These are phyloP conservation scores for Tragulus kanchil DNA, from an alignment of 2,113 vertebrate genomes.

Conservation along the genomic window DNA sequence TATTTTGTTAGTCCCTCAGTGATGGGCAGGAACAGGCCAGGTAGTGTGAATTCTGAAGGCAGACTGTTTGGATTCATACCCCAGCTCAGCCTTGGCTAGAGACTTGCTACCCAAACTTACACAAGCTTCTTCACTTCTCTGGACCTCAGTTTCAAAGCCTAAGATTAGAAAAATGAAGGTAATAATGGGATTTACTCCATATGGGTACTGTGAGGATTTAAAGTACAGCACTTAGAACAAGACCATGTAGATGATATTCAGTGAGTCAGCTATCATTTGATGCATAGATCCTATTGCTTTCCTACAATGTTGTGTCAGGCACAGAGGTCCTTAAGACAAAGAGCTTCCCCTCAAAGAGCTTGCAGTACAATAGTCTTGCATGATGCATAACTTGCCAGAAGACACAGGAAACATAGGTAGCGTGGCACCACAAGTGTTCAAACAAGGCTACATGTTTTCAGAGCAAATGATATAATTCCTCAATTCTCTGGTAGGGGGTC, in stretches of 20 bases:
- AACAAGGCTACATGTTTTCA: neutral
- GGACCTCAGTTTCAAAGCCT: neutral
- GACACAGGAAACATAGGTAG: neutral
- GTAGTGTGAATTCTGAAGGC: constrained; percentile 34
- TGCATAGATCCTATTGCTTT: neutral
- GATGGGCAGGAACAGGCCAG: neutral
- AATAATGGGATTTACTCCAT: neutral
- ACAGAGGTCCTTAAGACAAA: neutral
- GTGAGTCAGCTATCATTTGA: neutral
- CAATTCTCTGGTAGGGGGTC: neutral
- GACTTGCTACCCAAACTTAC: neutral
- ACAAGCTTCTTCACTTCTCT: neutral
- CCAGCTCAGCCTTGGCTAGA: neutral
- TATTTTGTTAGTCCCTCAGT: neutral
- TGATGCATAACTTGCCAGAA: neutral
- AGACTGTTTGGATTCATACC: neutral
- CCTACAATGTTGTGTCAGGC: neutral
- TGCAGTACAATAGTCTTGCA: neutral
- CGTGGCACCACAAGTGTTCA: neutral
- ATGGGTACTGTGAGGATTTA: neutral
- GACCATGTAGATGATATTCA: constrained; percentile 1
- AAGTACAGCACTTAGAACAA: neutral
- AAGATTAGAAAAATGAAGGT: constrained; percentile 2
- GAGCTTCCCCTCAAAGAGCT: neutral
- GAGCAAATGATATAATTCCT: neutral